phyloP scores from a whole-genome alignment of 2,797 vertebrate genomes.

The Falco peregrinus region DNA sequence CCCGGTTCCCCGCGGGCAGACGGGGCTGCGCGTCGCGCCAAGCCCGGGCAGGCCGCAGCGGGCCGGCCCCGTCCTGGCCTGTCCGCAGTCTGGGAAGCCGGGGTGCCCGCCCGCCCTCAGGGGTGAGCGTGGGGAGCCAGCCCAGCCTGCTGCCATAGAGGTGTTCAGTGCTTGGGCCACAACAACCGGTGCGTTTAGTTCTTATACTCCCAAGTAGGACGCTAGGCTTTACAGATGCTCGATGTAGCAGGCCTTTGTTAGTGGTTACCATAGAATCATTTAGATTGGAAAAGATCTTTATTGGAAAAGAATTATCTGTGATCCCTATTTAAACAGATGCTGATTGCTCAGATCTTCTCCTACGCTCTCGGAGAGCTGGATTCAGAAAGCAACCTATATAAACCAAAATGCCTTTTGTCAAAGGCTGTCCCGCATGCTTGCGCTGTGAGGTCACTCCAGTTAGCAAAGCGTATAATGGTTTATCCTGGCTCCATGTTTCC shows the following conservation, averaged over 20 bases:
- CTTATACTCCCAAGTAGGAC: not conserved
- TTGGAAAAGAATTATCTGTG: too few species aligned
- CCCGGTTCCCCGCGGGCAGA: not conserved
- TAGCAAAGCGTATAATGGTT: not conserved
- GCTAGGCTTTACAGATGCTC: not conserved
- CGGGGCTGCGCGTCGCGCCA: rapidly evolving
- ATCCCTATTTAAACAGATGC: not conserved
- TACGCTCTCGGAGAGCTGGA: not conserved
- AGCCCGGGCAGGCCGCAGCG: rapidly evolving
- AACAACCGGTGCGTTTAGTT: not conserved
- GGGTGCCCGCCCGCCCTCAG: rapidly evolving
- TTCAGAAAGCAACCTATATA: not conserved
- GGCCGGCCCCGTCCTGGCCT: rapidly evolving
- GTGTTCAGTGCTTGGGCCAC: not conserved
- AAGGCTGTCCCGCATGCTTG: not conserved
- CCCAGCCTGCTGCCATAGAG: not conserved
- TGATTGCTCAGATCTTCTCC: not conserved
- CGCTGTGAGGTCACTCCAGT: not conserved
- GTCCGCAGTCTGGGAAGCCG: not conserved
- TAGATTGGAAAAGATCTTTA: too few species aligned
- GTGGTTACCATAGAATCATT: not conserved
- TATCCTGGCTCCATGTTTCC: conserved; percentile 20
- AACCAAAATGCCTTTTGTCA: not conserved
- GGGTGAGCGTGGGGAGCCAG: not conserved
- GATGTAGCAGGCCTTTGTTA: not conserved